These are phyloP conservation scores for Candidula unifasciata DNA, from an alignment of 2,888 invertebrate species.

Conservation along the genomic window DNA sequence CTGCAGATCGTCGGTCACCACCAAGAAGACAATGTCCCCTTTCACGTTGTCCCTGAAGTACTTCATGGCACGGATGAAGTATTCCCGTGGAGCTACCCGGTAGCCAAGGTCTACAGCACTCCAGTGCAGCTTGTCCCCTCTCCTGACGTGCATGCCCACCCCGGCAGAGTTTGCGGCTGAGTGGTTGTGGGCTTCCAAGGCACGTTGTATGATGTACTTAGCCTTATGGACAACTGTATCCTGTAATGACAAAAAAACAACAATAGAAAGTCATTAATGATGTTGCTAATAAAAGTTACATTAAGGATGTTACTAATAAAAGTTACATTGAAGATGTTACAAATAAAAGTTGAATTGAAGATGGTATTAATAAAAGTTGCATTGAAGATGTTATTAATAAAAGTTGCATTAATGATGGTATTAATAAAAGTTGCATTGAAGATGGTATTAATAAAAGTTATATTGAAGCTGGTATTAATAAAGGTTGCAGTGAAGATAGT, in stretches of 20 bases:
- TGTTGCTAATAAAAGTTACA: too few relatives aligned
- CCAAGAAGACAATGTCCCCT: slow-evolving; percentile 21
- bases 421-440: too few relatives aligned
- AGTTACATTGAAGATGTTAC: too few relatives aligned
- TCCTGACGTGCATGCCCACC: slow-evolving; percentile 31
- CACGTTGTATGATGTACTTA: slow-evolving; percentile 3
- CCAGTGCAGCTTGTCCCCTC: slow-evolving; percentile 39
- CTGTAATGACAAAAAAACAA: slow-evolving; percentile 10
- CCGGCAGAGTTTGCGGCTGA: slow-evolving; percentile 6
- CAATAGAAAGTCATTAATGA: too few relatives aligned
- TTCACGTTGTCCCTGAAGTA: slow-evolving; percentile 36
- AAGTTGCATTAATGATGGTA: too few relatives aligned
- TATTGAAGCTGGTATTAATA: too few relatives aligned
- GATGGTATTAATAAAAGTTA: too few relatives aligned
- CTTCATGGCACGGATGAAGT: slow-evolving; percentile 43
- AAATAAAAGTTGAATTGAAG: too few relatives aligned
- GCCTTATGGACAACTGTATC: not conserved
- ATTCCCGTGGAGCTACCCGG: slow-evolving; percentile 39
- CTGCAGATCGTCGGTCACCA: slow-evolving; percentile 37
- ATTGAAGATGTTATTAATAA: too few relatives aligned
- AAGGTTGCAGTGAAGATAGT: too few relatives aligned
- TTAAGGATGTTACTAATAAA: too few relatives aligned
- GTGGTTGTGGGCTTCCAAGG: slow-evolving; percentile 9
- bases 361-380: too few relatives aligned
- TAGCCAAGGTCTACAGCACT: slow-evolving; percentile 13